phyloP scores from a whole-genome alignment of 2,888 invertebrate genomes.

The Lasioglossum villosulum region DNA sequence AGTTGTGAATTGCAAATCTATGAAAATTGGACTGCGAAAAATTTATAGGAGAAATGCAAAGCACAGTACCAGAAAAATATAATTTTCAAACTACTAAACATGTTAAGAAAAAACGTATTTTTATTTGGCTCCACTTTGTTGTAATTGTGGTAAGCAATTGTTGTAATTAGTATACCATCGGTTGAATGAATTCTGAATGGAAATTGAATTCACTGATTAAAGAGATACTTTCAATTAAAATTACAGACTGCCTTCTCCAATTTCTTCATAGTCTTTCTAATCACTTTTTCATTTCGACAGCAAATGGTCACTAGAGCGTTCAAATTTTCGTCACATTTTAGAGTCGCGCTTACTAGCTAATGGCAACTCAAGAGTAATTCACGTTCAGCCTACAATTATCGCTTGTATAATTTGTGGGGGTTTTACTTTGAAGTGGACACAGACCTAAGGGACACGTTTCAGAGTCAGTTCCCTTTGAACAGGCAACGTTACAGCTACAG shows the following conservation, averaged over 20 bases:
- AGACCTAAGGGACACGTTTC: not conserved
- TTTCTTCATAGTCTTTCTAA: not conserved
- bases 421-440: not conserved
- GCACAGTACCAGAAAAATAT: not conserved
- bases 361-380: not conserved
- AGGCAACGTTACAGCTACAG: not conserved
- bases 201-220: not conserved
- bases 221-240: not conserved
- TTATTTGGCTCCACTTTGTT: not conserved
- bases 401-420: not conserved
- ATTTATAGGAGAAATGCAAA: no score
- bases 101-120: no score
- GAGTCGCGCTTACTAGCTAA: not conserved
- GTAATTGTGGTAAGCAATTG: not conserved
- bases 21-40: not conserved
- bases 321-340: not conserved
- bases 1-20: not conserved
- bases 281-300: not conserved
- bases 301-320: not conserved
- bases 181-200: not conserved
- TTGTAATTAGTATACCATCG: not conserved
- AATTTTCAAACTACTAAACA: not conserved
- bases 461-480: not conserved
- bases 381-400: not conserved
- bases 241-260: not conserved